These are phyloP conservation scores for Leucozona laternaria DNA, from an alignment of 2,888 invertebrate genomes.

Conservation along the genomic window DNA sequence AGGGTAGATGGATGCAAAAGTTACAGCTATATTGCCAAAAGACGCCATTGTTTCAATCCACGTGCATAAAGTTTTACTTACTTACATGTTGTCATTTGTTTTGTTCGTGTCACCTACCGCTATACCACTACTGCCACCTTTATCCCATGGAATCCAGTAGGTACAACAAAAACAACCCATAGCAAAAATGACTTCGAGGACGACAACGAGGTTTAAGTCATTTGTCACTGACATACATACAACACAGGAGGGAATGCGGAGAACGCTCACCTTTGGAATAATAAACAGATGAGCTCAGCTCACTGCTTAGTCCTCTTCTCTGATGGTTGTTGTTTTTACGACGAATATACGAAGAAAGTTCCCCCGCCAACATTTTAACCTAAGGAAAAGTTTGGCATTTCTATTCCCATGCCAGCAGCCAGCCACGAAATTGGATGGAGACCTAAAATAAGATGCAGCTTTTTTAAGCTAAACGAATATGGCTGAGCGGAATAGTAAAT, in stretches of 20 bases:
- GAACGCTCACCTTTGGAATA: constrained; percentile 71
- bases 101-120: constrained; percentile 57
- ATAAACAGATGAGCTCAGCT: constrained; percentile 73
- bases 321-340: too few species aligned
- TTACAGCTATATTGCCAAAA: constrained; percentile 40
- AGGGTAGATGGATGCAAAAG: constrained; percentile 39
- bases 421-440: constrained; percentile 35
- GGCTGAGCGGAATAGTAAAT: constrained; percentile 75
- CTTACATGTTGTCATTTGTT: constrained; percentile 75
- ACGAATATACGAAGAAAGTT: constrained; percentile 41
- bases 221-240: constrained; percentile 75
- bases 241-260: constrained; percentile 12
- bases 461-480: constrained; percentile 73
- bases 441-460: constrained; percentile 69
- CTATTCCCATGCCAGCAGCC: constrained; percentile 11
- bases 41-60: constrained; percentile 68
- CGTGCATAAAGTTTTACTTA: constrained; percentile 71
- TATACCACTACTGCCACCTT: constrained; percentile 28
- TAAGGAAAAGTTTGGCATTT: constrained; percentile 27
- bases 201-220: constrained; percentile 72
- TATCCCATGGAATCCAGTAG: not conserved
- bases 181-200: constrained; percentile 34
- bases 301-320: constrained; percentile 49
- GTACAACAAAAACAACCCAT: constrained; percentile 13
- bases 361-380: not conserved